These are phyloP conservation scores for Euwallacea fornicatus DNA, from an alignment of 1,140 invertebrate genomes.

Conservation along the genomic window DNA sequence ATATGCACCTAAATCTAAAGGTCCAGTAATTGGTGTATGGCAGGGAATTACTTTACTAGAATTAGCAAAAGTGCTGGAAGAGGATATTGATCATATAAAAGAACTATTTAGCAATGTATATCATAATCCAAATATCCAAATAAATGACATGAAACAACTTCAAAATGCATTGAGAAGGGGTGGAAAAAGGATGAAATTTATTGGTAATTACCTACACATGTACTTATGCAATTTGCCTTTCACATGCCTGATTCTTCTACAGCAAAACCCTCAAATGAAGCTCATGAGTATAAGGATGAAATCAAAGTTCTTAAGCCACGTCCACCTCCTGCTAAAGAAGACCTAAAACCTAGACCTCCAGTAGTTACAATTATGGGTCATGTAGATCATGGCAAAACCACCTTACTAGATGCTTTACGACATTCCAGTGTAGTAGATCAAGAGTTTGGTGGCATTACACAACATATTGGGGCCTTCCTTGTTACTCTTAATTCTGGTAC, in stretches of 20 bases:
- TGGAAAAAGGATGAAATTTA: constrained; percentile 48
- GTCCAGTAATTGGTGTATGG: constrained; percentile 68
- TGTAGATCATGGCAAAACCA: constrained; percentile 99
- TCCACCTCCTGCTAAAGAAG: constrained; percentile 63
- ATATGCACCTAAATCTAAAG: constrained; percentile 55
- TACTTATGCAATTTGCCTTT: not conserved
- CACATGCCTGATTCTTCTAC: not conserved
- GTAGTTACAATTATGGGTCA: constrained; percentile 99
- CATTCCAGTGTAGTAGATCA: constrained; percentile 82
- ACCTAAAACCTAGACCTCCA: constrained; percentile 73
- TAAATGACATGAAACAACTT: constrained; percentile 47
- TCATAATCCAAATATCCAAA: constrained; percentile 40
- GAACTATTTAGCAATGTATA: constrained; percentile 49
- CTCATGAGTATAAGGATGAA: constrained; percentile 33
- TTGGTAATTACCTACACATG: constrained; percentile 27
- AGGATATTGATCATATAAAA: constrained; percentile 53
- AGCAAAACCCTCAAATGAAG: constrained; percentile 43
- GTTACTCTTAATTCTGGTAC: constrained; percentile 65
- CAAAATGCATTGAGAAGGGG: constrained; percentile 45
- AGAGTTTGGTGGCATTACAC: constrained; percentile 99
- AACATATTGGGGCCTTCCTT: constrained; percentile 98
- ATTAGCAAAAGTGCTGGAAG: constrained; percentile 64
- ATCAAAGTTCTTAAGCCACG: constrained; percentile 47
- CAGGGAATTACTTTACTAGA: constrained; percentile 75
- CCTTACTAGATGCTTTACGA: constrained; percentile 87